Conservation (phyloP, 2,113 vertebrate species). For the Onychostoma macrolepis region DNA sequence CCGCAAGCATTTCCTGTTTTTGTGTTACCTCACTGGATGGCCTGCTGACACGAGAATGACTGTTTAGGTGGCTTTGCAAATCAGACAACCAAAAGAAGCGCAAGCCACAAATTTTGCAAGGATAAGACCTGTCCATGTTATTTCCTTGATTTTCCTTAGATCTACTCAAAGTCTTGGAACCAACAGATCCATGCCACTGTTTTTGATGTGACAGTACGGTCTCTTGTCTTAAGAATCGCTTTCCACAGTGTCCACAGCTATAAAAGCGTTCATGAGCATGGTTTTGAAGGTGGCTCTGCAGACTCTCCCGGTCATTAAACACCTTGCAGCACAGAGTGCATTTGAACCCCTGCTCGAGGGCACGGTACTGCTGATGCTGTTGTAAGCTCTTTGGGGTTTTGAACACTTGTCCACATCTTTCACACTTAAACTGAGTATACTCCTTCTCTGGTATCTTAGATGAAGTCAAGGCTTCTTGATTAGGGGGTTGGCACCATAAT, state of each 20-base stretch:
- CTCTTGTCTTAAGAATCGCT: conserved; percentile 76
- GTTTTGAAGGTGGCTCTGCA: conserved; percentile 73
- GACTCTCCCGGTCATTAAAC: conserved; percentile 68
- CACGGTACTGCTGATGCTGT: conserved; percentile 77
- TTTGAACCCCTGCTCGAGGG: conserved; percentile 73
- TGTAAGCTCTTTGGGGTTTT: conserved; percentile 72
- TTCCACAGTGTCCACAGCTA: conserved; percentile 76
- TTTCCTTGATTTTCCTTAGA: conserved; percentile 65
- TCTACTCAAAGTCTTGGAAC: conserved; percentile 53
- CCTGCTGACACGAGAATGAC: conserved; percentile 67
- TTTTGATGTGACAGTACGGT: conserved; percentile 73
- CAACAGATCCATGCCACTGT: conserved; percentile 64
- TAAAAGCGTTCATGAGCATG: conserved; percentile 74
- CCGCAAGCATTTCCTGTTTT: conserved; percentile 29
- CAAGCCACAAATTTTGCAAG: conserved; percentile 75
- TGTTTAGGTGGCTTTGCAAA: conserved; percentile 75
- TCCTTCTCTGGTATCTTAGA: conserved; percentile 51
- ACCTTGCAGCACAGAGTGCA: conserved; percentile 79
- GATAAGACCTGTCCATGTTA: conserved; percentile 68
- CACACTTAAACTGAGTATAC: conserved; percentile 66
- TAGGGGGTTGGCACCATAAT: conserved; percentile 29
- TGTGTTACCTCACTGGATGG: conserved; percentile 15
- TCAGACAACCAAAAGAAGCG: conserved; percentile 81
- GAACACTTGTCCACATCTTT: conserved; percentile 76
- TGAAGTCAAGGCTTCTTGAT: conserved; percentile 39